Conservation (phyloP, 1,140 invertebrate genomes). For the Drosophila santomea region DNA sequence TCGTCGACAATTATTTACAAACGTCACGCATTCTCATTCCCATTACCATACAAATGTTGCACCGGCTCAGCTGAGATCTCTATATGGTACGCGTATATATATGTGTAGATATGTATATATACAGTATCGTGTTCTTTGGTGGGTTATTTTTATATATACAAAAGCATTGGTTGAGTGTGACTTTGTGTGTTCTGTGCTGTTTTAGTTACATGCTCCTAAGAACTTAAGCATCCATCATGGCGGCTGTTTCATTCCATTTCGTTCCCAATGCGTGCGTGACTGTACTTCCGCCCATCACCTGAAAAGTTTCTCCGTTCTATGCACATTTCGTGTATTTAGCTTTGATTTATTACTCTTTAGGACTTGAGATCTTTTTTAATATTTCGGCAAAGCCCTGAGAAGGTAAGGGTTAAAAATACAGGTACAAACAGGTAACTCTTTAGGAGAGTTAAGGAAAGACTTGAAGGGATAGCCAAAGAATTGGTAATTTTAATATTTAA, state of each 20-base stretch:
- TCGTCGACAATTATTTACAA: slow-evolving; percentile 52
- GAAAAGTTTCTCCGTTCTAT: not conserved
- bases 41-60: slow-evolving; percentile 37
- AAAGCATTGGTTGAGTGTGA: slow-evolving; percentile 28
- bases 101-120: slow-evolving; percentile 3
- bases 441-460: not conserved
- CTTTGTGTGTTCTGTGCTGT: slow-evolving; percentile 33
- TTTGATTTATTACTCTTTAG: not conserved
- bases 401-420: not conserved
- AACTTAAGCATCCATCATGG: slow-evolving; percentile 17
- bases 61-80: slow-evolving; percentile 16
- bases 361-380: not conserved
- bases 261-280: slow-evolving; percentile 57
- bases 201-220: slow-evolving; percentile 32
- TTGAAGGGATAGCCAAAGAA: not conserved
- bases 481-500: not conserved
- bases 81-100: not conserved
- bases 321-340: slow-evolving; percentile 5
- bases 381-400: not conserved
- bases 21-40: slow-evolving; percentile 55
- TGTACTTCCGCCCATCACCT: slow-evolving; percentile 31
- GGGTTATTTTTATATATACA: slow-evolving; percentile 52
- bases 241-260: slow-evolving; percentile 58
- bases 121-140: slow-evolving; percentile 6
- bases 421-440: not conserved